These are phyloP conservation scores for Schizopygopsis malacanthus DNA, from an alignment of 2,797 vertebrate species.

Conservation along the genomic window DNA sequence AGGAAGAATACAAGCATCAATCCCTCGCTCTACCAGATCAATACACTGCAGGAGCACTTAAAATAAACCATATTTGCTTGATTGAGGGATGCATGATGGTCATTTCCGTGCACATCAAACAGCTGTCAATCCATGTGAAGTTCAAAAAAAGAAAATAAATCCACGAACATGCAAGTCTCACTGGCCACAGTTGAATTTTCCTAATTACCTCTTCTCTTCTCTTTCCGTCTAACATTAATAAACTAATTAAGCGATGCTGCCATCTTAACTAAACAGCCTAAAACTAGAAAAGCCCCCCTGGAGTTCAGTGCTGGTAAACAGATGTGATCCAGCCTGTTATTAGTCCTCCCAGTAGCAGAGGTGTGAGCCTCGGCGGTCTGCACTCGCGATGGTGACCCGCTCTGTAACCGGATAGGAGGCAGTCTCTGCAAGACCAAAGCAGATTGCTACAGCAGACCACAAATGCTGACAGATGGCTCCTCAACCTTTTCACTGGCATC, in stretches of 20 bases:
- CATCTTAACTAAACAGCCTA: constrained; percentile 40
- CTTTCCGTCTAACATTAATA: constrained; percentile 22
- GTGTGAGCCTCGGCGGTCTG: constrained; percentile 20
- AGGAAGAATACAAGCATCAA: neutral
- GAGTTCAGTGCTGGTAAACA: constrained; percentile 36
- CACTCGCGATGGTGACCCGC: neutral
- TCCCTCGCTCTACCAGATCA: neutral
- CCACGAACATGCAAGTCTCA: neutral
- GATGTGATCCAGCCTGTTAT: constrained; percentile 40
- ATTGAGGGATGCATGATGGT: neutral
- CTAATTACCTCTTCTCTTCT: constrained; percentile 17
- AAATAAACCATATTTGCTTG: neutral
- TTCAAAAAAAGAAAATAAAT: neutral
- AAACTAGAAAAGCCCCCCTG: constrained; percentile 35
- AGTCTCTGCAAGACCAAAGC: constrained; percentile 73
- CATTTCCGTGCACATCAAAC: constrained; percentile 1
- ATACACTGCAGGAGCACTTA: neutral
- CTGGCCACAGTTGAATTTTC: neutral
- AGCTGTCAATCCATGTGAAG: neutral
- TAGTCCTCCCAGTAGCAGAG: constrained; percentile 33
- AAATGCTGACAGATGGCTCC: constrained; percentile 81
- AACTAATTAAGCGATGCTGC: constrained; percentile 43
- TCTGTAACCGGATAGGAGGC: constrained; percentile 45
- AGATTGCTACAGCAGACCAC: constrained; percentile 77
- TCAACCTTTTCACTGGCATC: constrained; percentile 75